Evolutionary conservation across 2,888 invertebrate genomes (phyloP).

Genomic region (Eupithecia pulchellata): DNA sequence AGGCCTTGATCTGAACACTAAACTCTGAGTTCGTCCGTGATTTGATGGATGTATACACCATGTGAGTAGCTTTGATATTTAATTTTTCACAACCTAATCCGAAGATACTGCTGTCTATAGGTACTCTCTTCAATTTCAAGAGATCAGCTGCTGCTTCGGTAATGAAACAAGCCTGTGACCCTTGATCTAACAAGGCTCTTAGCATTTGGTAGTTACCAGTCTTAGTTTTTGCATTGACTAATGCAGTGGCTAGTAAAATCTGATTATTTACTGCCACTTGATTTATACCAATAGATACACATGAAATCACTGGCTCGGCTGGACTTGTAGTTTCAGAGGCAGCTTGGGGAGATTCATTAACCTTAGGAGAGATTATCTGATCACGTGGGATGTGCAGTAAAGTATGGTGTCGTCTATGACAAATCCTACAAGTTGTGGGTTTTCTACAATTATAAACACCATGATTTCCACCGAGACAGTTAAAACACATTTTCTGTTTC

Average conservation of each 20-base stretch:
- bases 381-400: neutral
- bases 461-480: conserved; percentile 11
- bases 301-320: neutral
- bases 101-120: neutral
- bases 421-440: conserved; percentile 2
- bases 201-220: conserved; percentile 6
- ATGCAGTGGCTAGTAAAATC: conserved; percentile 9
- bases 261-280: neutral
- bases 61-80: neutral
- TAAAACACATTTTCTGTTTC: conserved; percentile 9
- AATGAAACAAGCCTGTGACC: conserved; percentile 13
- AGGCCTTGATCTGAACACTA: neutral
- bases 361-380: neutral
- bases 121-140: neutral
- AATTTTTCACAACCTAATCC: neutral
- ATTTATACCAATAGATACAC: neutral
- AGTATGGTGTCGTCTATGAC: conserved; percentile 3
- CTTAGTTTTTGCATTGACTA: neutral
- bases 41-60: no score
- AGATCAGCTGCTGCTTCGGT: conserved; percentile 9
- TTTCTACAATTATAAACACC: neutral
- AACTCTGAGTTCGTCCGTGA: conserved; percentile 1
- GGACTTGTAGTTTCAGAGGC: neutral
- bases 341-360: neutral
- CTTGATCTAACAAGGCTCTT: conserved; percentile 9